Conservation (phyloP, 2,797 vertebrate genomes). For the Anabas testudineus region DNA sequence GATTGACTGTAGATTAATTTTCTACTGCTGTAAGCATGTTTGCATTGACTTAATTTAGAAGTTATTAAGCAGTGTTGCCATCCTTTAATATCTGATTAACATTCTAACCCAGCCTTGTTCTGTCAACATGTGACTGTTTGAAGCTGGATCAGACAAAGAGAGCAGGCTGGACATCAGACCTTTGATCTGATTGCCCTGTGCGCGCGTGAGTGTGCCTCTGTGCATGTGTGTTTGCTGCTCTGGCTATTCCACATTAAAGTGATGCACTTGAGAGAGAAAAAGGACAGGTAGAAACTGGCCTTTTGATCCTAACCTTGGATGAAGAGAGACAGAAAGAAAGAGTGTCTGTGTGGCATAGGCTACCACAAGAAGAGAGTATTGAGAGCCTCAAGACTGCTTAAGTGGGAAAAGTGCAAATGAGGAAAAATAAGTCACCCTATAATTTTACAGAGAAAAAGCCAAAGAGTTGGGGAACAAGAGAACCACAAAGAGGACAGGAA, state of each 20-base stretch:
- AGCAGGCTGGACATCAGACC: conserved; percentile 63
- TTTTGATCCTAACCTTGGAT: conserved; percentile 73
- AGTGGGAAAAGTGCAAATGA: conserved; percentile 40
- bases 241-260: conserved; percentile 62
- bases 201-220: conserved; percentile 14
- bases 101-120: conserved; percentile 53
- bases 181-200: conserved; percentile 65
- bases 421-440: not conserved
- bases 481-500: not conserved
- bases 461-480: not conserved
- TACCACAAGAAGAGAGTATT: conserved; percentile 29
- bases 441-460: not conserved
- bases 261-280: conserved; percentile 59
- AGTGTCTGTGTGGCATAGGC: not conserved
- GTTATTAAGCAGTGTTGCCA: conserved; percentile 8
- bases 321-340: conserved; percentile 7
- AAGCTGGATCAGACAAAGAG: conserved; percentile 72
- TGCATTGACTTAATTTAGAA: not conserved
- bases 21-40: not conserved
- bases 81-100: conserved; percentile 59
- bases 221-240: conserved; percentile 36
- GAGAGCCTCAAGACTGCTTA: conserved; percentile 32
- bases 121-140: conserved; percentile 69
- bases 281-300: conserved; percentile 57
- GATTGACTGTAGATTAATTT: not conserved